phyloP scores from a whole-genome alignment of 2,888 invertebrate species.

The Sepiola atlantica region DNA sequence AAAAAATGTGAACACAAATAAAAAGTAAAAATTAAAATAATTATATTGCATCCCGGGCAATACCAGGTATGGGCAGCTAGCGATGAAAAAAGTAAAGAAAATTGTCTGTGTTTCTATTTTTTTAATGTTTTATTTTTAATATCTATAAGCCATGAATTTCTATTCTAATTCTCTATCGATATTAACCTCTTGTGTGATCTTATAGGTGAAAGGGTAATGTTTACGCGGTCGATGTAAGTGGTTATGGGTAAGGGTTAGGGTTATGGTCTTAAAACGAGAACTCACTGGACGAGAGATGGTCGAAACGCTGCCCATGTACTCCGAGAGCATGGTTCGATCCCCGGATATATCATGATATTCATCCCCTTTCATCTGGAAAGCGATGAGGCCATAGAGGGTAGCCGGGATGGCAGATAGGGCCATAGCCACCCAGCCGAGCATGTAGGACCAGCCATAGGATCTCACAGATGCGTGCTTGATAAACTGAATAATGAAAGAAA shows the following conservation, averaged over 20 bases:
- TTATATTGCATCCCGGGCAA: too few relatives aligned
- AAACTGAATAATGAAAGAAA: slow-evolving; percentile 54
- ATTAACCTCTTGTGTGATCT: not conserved
- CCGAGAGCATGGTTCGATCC: not conserved
- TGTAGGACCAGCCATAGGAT: slow-evolving; percentile 68
- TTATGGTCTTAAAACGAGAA: slow-evolving; percentile 15
- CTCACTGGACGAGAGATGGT: not conserved
- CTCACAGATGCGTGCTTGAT: slow-evolving; percentile 59
- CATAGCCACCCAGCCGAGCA: slow-evolving; percentile 70
- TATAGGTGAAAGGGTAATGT: not conserved
- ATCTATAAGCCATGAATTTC: not conserved
- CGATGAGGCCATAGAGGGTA: slow-evolving; percentile 58
- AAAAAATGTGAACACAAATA: too few relatives aligned
- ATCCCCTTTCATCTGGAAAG: not conserved
- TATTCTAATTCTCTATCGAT: not conserved
- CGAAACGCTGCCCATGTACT: not conserved
- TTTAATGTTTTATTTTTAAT: too few relatives aligned
- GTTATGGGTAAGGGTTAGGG: too few relatives aligned
- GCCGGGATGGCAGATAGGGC: slow-evolving; percentile 64
- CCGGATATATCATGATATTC: not conserved
- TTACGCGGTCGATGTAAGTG: not conserved
- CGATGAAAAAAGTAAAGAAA: too few relatives aligned
- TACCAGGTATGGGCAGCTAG: too few relatives aligned
- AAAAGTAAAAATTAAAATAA: too few relatives aligned
- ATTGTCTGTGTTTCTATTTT: too few relatives aligned